Evolutionary conservation across 1,140 invertebrate species (phyloP).

Genomic region (Drosophila prosaltans): DNA sequence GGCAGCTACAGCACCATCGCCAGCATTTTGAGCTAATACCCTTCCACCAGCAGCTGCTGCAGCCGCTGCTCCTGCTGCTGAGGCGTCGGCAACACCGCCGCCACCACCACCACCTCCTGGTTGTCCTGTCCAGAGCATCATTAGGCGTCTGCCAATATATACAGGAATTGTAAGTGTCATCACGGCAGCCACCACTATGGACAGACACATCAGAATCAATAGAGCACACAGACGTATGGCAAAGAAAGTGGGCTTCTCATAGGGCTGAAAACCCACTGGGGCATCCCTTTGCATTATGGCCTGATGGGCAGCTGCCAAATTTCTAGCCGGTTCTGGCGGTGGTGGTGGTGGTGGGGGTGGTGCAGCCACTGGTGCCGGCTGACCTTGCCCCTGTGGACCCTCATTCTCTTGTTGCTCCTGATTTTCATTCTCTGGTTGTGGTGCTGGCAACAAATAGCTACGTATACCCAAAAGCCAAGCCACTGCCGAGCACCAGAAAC

Average conservation of each 20-base stretch:
- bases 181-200: constrained; percentile 88
- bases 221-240: constrained; percentile 90
- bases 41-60: constrained; percentile 12
- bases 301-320: constrained; percentile 91
- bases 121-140: constrained; percentile 90
- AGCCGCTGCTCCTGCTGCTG: constrained; percentile 17
- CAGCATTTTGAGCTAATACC: constrained; percentile 85
- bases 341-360: constrained; percentile 69
- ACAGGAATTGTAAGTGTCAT: constrained; percentile 90
- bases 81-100: constrained; percentile 19
- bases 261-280: constrained; percentile 93
- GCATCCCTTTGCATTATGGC: constrained; percentile 91
- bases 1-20: constrained; percentile 45
- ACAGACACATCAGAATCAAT: constrained; percentile 91
- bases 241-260: constrained; percentile 93
- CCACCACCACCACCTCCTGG: constrained; percentile 26
- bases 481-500: constrained; percentile 94
- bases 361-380: constrained; percentile 56
- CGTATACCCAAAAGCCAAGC: constrained; percentile 93
- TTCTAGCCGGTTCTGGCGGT: constrained; percentile 81
- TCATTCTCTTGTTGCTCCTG: constrained; percentile 20
- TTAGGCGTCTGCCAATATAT: constrained; percentile 93
- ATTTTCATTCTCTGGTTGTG: constrained; percentile 54
- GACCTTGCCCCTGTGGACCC: constrained; percentile 23
- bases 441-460: constrained; percentile 93